phyloP scores from a whole-genome alignment of 1,140 invertebrate genomes.

The Holotrichia oblita region DNA sequence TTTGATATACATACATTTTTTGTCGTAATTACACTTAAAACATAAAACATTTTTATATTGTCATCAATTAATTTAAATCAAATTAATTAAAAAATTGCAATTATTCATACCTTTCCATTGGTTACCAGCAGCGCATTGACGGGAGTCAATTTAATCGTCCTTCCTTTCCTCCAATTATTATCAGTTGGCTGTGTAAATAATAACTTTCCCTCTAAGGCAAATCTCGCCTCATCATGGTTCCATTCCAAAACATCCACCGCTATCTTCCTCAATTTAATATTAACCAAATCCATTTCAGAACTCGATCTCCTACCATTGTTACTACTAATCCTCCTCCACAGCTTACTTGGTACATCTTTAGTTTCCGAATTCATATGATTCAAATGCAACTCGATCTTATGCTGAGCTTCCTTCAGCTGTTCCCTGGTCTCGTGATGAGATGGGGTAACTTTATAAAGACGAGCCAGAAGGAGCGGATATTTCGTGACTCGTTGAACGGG shows the following conservation, averaged over 20 bases:
- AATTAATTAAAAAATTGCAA: background rate
- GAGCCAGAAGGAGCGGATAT: constrained; percentile 90
- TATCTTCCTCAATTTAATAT: constrained; percentile 89
- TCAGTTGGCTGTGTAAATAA: constrained; percentile 87
- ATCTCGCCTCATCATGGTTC: constrained; percentile 90
- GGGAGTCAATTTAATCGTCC: constrained; percentile 86
- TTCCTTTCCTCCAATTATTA: constrained; percentile 87
- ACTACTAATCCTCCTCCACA: constrained; percentile 89
- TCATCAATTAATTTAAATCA: too few species aligned
- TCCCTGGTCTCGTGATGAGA: constrained; percentile 79
- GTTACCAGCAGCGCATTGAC: constrained; percentile 89
- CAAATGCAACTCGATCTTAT: constrained; percentile 91
- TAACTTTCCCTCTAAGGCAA: constrained; percentile 87
- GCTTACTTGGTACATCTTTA: constrained; percentile 87
- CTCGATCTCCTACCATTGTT: constrained; percentile 76
- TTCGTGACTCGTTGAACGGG: constrained; percentile 91
- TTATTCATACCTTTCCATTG: constrained; percentile 78
- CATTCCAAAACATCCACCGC: constrained; percentile 92
- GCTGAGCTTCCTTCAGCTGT: constrained; percentile 82
- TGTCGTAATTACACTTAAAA: background rate
- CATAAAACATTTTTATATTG: too few species aligned
- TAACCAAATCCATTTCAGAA: constrained; percentile 84
- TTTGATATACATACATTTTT: too few species aligned
- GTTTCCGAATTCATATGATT: constrained; percentile 95
- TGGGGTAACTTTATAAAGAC: constrained; percentile 92